Conservation (phyloP, 1,140 invertebrate species). For the Trissolcus basalis region DNA sequence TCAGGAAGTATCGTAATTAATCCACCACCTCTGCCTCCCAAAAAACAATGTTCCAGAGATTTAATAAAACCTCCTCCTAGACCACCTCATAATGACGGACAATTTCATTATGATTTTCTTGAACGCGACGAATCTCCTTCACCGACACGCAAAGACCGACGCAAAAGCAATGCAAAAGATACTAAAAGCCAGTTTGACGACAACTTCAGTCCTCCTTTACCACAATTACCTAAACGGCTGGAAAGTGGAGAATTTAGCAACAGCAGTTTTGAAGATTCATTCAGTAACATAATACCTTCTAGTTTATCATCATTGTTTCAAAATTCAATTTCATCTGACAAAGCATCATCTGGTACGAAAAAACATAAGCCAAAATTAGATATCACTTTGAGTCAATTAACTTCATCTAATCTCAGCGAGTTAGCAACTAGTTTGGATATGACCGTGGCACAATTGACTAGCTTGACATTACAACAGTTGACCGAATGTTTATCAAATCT, state of each 20-base stretch:
- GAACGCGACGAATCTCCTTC: slow-evolving; percentile 75
- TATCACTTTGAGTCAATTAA: slow-evolving; percentile 88
- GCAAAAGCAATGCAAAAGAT: slow-evolving; percentile 59
- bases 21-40: slow-evolving; percentile 89
- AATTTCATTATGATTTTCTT: slow-evolving; percentile 80
- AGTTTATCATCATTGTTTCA: slow-evolving; percentile 66
- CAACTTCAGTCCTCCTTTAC: slow-evolving; percentile 70
- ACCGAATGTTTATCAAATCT: slow-evolving; percentile 83
- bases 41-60: slow-evolving; percentile 79
- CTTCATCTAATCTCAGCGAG: slow-evolving; percentile 87
- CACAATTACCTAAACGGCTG: slow-evolving; percentile 62
- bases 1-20: slow-evolving; percentile 78
- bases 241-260: slow-evolving; percentile 61
- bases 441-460: slow-evolving; percentile 85
- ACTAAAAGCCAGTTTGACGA: slow-evolving; percentile 66
- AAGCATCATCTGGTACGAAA: slow-evolving; percentile 46
- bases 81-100: slow-evolving; percentile 79
- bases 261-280: slow-evolving; percentile 71
- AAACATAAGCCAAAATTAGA: slow-evolving; percentile 73
- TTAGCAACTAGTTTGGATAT: slow-evolving; percentile 85
- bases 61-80: slow-evolving; percentile 80
- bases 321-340: slow-evolving; percentile 50
- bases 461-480: slow-evolving; percentile 89
- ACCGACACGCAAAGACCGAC: slow-evolving; percentile 60
- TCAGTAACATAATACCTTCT: slow-evolving; percentile 66